Base-by-base conservation (phyloP, 2,888 invertebrate species). In the Scaptomyza flava region DNA sequence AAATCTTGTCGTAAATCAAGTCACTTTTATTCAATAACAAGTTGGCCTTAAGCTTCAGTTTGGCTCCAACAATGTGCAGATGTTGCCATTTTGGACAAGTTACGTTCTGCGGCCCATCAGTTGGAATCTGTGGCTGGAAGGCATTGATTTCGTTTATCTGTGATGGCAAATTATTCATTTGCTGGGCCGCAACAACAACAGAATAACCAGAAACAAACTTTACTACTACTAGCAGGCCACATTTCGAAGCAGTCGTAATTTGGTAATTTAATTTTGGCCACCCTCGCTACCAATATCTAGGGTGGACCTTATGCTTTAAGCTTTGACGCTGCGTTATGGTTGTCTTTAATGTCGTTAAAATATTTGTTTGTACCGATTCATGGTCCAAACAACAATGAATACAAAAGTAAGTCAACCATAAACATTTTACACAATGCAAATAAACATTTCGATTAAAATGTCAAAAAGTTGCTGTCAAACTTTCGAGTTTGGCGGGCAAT, bases 11-110 rank as follows among this genome's bases (percentile, higher is more conserved):
- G 88, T 87, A 82, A 82, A 87, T 87, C 88, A 82, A 87, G 83
- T 76, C 80, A 73, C 66, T 87, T 87, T 87, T 85, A 82, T 82
- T 82, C 88, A 82, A 82, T 82, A 87, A 77, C 88, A 82, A 82
- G 71, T 77, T 81, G 64, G 59, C 62, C 56, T 38, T 14, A 48
- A n/a, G 62, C 41, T 38, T 23, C 17, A 17, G 17, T 17, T 17
- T 17, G 17, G 17, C 17, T 17, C 17, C 17, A 30, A 36, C 71
- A 78, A 52, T 57, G 72, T 59, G 78, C 85, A 81, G 85, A 85
- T 84, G 81, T 79, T 87, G 76, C 81, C 82, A 78, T 71, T 84
- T 78, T 41, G 51, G 59, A 50, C 73, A 72, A 77, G 54, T 56
- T 52, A 47, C 62, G 45, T 65, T 58, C 66, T 54, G 53, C 63